Evolutionary conservation across 2,888 invertebrate genomes (phyloP).

Genomic region (Nebria brevicollis): DNA sequence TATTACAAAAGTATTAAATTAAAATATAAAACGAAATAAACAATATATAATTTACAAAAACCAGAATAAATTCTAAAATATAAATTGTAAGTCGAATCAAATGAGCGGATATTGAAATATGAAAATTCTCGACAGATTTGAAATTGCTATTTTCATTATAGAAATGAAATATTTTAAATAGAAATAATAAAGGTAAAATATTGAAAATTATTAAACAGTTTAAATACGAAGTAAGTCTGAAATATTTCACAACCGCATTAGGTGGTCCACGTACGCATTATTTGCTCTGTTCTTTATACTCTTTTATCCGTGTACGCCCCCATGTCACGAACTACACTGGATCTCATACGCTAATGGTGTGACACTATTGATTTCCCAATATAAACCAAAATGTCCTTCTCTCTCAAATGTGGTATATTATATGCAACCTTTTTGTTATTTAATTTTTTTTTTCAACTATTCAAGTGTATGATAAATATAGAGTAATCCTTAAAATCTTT

Average conservation of each 20-base stretch:
- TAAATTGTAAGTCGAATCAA: background rate
- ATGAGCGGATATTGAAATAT: background rate
- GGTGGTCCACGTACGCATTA: no score
- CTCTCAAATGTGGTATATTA: background rate
- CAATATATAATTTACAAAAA: background rate
- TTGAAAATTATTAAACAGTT: no score
- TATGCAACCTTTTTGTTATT: no score
- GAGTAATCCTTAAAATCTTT: no score
- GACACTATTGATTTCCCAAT: constrained; percentile 21
- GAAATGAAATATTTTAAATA: no score
- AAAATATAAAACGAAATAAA: background rate
- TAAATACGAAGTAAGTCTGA: no score
- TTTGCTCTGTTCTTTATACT: no score
- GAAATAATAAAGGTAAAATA: no score
- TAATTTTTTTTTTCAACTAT: no score
- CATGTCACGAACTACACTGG: background rate
- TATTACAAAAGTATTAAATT: background rate
- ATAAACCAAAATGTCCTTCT: constrained; percentile 12
- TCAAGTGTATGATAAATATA: no score
- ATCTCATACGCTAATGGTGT: constrained; percentile 12
- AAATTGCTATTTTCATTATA: background rate
- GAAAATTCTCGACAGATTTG: background rate
- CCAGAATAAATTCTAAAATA: background rate
- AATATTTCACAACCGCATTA: no score
- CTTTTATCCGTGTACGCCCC: no score